phyloP scores from a whole-genome alignment of 2,888 invertebrate genomes.

The Agonopterix alstromeriana region DNA sequence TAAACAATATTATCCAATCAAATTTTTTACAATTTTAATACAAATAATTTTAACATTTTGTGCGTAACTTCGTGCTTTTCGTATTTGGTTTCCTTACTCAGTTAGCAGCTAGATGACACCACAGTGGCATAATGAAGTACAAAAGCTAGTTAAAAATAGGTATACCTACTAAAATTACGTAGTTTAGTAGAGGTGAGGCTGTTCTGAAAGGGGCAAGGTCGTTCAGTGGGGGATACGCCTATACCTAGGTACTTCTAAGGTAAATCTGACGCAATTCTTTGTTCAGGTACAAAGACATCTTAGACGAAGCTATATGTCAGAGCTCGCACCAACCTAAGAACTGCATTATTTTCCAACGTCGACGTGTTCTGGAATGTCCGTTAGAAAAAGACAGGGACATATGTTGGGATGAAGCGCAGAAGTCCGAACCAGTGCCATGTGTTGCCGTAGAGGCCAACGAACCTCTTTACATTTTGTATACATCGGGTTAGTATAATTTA shows the following conservation, averaged over 20 bases:
- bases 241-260: slow-evolving; percentile 58
- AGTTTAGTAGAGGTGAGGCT: no score
- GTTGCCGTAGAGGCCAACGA: slow-evolving; percentile 92
- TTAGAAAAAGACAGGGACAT: slow-evolving; percentile 82
- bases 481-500: slow-evolving; percentile 79
- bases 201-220: no score
- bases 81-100: no score
- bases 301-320: slow-evolving; percentile 87
- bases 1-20: no score
- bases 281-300: slow-evolving; percentile 83
- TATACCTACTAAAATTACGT: no score
- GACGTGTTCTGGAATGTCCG: slow-evolving; percentile 79
- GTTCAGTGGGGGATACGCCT: no score
- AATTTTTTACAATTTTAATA: no score
- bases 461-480: slow-evolving; percentile 94
- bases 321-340: slow-evolving; percentile 84
- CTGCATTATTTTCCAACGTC: slow-evolving; percentile 90
- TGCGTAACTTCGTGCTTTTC: no score
- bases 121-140: no score
- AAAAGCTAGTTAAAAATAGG: no score
- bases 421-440: slow-evolving; percentile 84
- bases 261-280: not conserved
- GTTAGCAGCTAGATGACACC: no score
- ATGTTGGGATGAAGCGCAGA: slow-evolving; percentile 85
- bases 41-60: no score